Evolutionary conservation across 2,888 invertebrate species (phyloP).

Genomic region (Coremacera marginata): DNA sequence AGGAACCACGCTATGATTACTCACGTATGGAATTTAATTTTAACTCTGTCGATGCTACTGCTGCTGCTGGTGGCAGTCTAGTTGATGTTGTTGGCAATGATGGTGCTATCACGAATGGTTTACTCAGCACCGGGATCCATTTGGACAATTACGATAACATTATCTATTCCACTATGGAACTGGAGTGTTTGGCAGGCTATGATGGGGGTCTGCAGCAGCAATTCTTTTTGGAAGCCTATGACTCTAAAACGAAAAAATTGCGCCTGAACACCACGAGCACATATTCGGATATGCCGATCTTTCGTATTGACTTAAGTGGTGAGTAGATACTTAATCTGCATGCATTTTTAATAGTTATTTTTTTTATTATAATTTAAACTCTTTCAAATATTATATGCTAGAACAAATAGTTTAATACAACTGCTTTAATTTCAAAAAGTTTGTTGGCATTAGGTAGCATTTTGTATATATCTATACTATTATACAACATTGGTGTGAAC

Average conservation of each 20-base stretch:
- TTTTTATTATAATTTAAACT: too few species aligned
- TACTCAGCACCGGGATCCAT: conserved; percentile 54
- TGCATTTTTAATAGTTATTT: too few species aligned
- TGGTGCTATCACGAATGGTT: conserved; percentile 16
- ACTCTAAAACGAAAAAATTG: conserved; percentile 78
- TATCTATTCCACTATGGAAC: conserved; percentile 74
- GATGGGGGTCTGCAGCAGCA: conserved; percentile 90
- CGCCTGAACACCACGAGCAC: conserved; percentile 78
- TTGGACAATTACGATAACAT: conserved; percentile 69
- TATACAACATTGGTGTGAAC: too few species aligned
- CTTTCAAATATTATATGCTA: too few species aligned
- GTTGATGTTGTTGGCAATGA: conserved; percentile 41
- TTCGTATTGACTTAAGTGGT: conserved; percentile 72
- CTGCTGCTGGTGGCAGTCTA: conserved; percentile 41
- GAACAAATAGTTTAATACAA: too few species aligned
- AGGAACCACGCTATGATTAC: conserved; percentile 64
- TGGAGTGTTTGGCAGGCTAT: conserved; percentile 89
- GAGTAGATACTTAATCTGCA: conserved; percentile 44
- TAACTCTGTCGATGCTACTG: conserved; percentile 47
- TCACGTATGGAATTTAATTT: conserved; percentile 68
- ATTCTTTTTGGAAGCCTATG: conserved; percentile 86
- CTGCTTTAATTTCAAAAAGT: too few species aligned
- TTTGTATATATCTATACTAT: too few species aligned
- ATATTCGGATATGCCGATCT: conserved; percentile 73
- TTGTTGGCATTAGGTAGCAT: too few species aligned